A percentile compares a stretch with the other conserved stretches of the same genome.
These are phyloP conservation scores for Scaptomyza flava DNA, from an alignment of 2,888 invertebrate genomes.

Conservation along the genomic window DNA sequence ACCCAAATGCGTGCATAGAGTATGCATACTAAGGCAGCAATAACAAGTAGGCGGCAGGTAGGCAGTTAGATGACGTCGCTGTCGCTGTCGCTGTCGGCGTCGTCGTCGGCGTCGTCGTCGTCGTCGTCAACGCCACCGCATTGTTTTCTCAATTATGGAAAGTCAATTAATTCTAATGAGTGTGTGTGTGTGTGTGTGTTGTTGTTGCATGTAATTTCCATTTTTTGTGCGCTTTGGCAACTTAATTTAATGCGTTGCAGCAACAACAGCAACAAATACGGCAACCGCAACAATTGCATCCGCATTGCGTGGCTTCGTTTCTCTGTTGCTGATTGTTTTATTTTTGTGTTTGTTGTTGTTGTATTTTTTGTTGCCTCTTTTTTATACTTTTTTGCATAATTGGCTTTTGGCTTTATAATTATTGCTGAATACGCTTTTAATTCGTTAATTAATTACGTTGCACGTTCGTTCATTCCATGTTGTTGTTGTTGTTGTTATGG, in stretches of 20 bases:
- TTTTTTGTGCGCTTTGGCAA: constrained; percentile 80
- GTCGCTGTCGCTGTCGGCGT: constrained; percentile 6
- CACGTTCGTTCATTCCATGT: constrained; percentile 14
- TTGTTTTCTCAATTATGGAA: constrained; percentile 81
- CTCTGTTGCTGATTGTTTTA: constrained; percentile 4
- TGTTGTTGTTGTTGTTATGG: constrained; percentile 13
- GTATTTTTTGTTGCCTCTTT: constrained; percentile 11
- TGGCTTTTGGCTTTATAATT: constrained; percentile 75
- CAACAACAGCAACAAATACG: constrained; percentile 48
- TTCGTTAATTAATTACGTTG: constrained; percentile 72
- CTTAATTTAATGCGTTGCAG: constrained; percentile 79
- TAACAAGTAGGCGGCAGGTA: constrained; percentile 30
- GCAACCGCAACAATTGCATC: constrained; percentile 62
- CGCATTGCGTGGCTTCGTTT: constrained; percentile 71
- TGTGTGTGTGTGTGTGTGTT: constrained; percentile 23
- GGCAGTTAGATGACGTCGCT: constrained; percentile 31
- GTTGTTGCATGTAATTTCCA: constrained; percentile 77
- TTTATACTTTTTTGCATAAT: constrained; percentile 64
- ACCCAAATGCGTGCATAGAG: constrained; percentile 8
- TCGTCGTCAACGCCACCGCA: constrained; percentile 70
- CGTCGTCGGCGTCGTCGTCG: constrained; percentile 30
- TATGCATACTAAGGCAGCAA: constrained; percentile 9
- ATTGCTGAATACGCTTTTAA: constrained; percentile 77
- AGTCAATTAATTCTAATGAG: constrained; percentile 82
- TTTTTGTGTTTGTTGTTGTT: background rate